Base-by-base conservation (phyloP, 2,888 invertebrate species). In the Metacarcinus magister region DNA sequence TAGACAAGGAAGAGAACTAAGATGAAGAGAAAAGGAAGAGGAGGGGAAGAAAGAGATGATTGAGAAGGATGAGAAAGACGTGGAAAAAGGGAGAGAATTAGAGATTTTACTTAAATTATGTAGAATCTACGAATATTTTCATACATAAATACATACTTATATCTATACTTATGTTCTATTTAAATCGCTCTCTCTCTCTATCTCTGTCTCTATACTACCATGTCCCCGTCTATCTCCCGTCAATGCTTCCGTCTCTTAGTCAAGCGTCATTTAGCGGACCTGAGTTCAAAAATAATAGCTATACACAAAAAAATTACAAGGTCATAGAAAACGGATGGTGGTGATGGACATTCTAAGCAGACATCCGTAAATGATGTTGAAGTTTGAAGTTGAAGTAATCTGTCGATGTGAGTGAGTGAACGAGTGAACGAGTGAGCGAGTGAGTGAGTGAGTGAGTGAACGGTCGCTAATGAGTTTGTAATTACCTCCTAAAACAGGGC, bases 401-500 rank as follows among this genome's bases (percentile, higher is more conserved):
- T 39, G 32, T 87, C 87, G 87, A 87, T 87, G 87, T 87, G 32
- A 32, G 32, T 87, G 32, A 32, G n/a, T n/a, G n/a, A n/a, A n/a
- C n/a, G n/a, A n/a, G n/a, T n/a, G n/a, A n/a, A n/a, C n/a, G n/a
- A n/a, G n/a, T n/a, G n/a, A n/a, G n/a, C n/a, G n/a, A n/a, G n/a
- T n/a, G n/a, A n/a, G n/a, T n/a, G n/a, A n/a, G n/a, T n/a, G n/a
- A n/a, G n/a, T n/a, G n/a, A n/a, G n/a, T n/a, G n/a, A n/a, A 87
- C 87, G 87, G 87, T 39, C 87, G 39, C 87, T 87, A 39, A 87
- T 87, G 32, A 87, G 10, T 39, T 87, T 39, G 2, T 87, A 87
- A 87, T 87, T 87, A 87, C 87, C 39, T 87, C 32, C 87, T 87
- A 87, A 87, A 87, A 87, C 87, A 39, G 32, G 39, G 87, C 87